Conservation (phyloP, 2,888 invertebrate species). For the Melitaea athalia region DNA sequence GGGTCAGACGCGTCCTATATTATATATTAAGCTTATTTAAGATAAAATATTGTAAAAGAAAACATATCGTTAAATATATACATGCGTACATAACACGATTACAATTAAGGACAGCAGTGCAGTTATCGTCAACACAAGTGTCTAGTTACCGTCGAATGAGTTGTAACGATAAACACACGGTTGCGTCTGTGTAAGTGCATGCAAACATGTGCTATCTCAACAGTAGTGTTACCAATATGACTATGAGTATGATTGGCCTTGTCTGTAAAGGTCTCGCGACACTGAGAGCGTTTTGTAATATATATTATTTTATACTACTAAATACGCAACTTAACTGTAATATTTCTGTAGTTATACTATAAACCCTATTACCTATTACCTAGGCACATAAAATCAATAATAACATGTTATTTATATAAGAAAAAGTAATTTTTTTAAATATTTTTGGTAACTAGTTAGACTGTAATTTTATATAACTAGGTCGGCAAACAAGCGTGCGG, state of each 20-base stretch:
- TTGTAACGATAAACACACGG: background rate
- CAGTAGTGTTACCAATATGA: conserved; percentile 6
- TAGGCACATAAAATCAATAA: no score
- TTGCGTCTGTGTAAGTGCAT: background rate
- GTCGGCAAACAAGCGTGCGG: no score
- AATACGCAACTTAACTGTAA: no score
- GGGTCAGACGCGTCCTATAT: no score
- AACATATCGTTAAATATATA: background rate
- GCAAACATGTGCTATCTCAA: background rate
- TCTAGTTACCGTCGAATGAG: background rate
- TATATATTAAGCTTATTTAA: no score
- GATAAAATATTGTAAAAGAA: no score
- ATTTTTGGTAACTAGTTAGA: no score
- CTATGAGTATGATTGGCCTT: conserved; percentile 1
- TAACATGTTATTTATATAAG: no score
- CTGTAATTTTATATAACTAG: no score
- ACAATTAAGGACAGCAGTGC: background rate
- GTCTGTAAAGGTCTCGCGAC: conserved; percentile 12
- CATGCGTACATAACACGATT: background rate
- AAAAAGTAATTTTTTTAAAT: no score
- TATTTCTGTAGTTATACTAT: no score
- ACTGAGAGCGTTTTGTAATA: background rate
- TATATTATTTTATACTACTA: background rate
- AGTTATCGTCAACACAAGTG: background rate
- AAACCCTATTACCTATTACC: no score